Percentiles rank a stretch among this genome's conserved stretches.
Conservation (phyloP, 2,113 vertebrate species). For the Mugil cephalus region DNA sequence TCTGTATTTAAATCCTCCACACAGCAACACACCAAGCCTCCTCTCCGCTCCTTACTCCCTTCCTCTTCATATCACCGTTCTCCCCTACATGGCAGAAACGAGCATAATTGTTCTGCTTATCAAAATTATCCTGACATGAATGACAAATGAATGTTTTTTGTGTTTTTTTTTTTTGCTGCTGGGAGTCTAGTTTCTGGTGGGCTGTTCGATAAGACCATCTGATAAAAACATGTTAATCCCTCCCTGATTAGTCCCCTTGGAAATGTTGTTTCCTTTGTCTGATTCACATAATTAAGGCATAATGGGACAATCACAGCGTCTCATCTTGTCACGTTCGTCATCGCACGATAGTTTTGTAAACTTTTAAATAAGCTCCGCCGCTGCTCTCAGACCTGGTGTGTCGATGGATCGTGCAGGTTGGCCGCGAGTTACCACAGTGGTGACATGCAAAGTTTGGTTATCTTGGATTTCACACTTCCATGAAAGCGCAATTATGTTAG, state of each 20-base stretch:
- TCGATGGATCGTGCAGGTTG: no score
- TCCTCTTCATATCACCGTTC: constrained; percentile 41
- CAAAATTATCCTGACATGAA: constrained; percentile 65
- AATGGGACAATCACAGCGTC: neutral
- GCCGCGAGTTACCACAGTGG: no score
- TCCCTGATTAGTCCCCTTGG: neutral
- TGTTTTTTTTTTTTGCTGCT: constrained; percentile 47
- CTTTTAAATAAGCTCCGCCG: no score
- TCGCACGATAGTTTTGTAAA: neutral
- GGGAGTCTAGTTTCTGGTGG: constrained; percentile 25
- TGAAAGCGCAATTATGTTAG: no score
- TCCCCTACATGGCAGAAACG: constrained; percentile 58
- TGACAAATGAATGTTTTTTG: constrained; percentile 68
- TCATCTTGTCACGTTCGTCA: neutral
- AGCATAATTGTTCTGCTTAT: constrained; percentile 74
- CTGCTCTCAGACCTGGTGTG: no score
- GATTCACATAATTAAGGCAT: neutral
- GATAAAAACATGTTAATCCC: constrained; percentile 19
- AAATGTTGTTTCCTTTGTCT: constrained; percentile 21
- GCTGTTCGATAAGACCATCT: constrained; percentile 23
- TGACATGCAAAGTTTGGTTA: no score
- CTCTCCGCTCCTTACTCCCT: constrained; percentile 49
- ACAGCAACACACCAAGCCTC: constrained; percentile 59
- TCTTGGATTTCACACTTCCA: no score
- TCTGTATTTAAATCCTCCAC: constrained; percentile 67